Conservation (phyloP, 2,888 invertebrate genomes). For the Lithophane ornitopus region DNA sequence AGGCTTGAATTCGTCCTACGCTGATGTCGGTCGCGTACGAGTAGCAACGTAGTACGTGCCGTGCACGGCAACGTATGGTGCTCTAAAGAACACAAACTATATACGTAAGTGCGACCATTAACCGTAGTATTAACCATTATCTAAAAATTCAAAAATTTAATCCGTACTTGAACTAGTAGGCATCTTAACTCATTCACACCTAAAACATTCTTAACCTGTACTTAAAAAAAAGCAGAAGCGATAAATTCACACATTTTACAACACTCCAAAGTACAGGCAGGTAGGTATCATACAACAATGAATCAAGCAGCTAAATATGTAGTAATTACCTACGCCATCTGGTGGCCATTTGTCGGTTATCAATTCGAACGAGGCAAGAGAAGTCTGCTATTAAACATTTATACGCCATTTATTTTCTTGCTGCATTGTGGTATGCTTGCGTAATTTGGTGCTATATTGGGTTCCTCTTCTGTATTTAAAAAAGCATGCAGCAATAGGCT, state of each 20-base stretch:
- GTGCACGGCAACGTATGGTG: no score
- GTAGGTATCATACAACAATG: slow-evolving; percentile 69
- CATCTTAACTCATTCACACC: slow-evolving; percentile 33
- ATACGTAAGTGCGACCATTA: no score
- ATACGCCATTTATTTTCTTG: slow-evolving; percentile 74
- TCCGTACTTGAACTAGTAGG: neutral
- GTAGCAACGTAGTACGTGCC: no score
- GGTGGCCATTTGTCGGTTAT: slow-evolving; percentile 73
- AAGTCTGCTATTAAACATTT: slow-evolving; percentile 73
- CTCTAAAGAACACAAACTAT: no score
- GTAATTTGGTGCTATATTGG: slow-evolving; percentile 16
- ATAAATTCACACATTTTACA: slow-evolving; percentile 66
- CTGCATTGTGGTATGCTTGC: slow-evolving; percentile 26
- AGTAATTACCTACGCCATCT: slow-evolving; percentile 73
- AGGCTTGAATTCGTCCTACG: no score
- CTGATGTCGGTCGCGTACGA: no score
- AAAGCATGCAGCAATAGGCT: neutral
- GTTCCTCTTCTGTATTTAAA: neutral
- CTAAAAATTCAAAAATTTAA: neutral
- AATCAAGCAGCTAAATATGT: slow-evolving; percentile 78
- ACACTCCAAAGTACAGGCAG: slow-evolving; percentile 44
- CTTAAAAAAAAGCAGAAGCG: slow-evolving; percentile 47
- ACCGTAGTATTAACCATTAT: no score
- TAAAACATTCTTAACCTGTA: slow-evolving; percentile 36
- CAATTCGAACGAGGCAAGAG: slow-evolving; percentile 72